Conservation (phyloP, 2,113 vertebrate genomes). For the Bujurquina vittata region DNA sequence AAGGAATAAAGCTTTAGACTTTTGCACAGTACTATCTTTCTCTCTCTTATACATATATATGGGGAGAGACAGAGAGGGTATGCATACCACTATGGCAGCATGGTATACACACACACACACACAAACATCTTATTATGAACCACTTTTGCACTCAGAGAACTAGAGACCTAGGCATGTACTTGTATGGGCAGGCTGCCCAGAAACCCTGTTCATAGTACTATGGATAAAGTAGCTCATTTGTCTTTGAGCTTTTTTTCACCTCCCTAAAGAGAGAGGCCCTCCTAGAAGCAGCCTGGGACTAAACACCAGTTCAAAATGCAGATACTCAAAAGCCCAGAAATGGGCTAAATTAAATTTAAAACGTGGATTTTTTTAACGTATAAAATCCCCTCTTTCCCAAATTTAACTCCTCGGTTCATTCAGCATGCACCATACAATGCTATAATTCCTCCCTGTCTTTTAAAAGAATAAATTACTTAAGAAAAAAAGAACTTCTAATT, state of each 20-base stretch:
- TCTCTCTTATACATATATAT: no score
- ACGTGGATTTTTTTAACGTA: constrained; percentile 5
- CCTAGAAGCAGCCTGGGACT: constrained; percentile 30
- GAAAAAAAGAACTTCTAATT: background rate
- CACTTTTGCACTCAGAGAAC: constrained; percentile 12
- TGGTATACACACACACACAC: background rate
- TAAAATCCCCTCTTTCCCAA: background rate
- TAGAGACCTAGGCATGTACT: constrained; percentile 27
- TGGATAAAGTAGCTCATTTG: constrained; percentile 41
- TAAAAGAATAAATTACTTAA: background rate
- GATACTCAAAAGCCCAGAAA: constrained; percentile 20
- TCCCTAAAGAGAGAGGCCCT: constrained; percentile 38
- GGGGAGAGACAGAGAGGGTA: background rate
- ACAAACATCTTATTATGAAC: constrained; percentile 24
- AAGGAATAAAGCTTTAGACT: no score
- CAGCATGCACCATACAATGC: fast-evolving
- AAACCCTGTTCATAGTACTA: constrained; percentile 31
- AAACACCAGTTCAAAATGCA: constrained; percentile 15
- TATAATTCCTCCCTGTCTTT: background rate
- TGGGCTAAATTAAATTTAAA: constrained; percentile 12
- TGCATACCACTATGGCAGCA: background rate
- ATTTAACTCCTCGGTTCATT: background rate
- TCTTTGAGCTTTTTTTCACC: constrained; percentile 48
- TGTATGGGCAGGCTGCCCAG: constrained; percentile 41
- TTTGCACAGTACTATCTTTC: no score